A percentile compares a stretch with the other conserved stretches of the same genome.
Conservation (phyloP, 2,888 invertebrate species). For the Choristoneura rosaceana region DNA sequence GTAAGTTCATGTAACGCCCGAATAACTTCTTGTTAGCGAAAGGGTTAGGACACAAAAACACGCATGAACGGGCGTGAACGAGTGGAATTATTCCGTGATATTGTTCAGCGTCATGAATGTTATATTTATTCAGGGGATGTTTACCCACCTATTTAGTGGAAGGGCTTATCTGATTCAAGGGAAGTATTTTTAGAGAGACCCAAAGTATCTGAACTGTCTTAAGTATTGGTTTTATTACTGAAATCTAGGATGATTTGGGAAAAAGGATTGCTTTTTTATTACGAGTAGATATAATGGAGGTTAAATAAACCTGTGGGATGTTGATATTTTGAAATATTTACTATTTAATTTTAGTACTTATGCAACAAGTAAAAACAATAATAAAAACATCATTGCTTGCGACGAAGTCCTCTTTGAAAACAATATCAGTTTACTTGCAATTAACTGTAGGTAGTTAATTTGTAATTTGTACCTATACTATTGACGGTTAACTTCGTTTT, state of each 20-base stretch:
- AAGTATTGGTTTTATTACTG: background rate
- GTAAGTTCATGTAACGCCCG: constrained; percentile 80
- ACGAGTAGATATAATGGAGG: background rate
- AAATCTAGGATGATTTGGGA: background rate
- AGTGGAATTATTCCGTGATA: constrained; percentile 17
- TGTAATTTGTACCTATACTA: too few species aligned
- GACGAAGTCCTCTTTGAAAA: too few species aligned
- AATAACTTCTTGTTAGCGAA: constrained; percentile 74
- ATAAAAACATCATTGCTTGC: too few species aligned
- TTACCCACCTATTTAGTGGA: constrained; percentile 8
- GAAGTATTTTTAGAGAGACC: background rate
- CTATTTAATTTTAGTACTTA: too few species aligned
- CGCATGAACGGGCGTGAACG: constrained; percentile 20
- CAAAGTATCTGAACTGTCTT: background rate
- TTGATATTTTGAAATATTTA: too few species aligned
- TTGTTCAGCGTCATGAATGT: constrained; percentile 1
- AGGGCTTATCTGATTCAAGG: constrained; percentile 8
- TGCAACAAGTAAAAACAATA: too few species aligned
- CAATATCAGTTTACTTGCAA: too few species aligned
- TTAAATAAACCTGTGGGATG: too few species aligned
- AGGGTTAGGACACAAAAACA: constrained; percentile 63
- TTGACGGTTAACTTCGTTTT: too few species aligned
- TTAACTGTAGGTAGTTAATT: too few species aligned
- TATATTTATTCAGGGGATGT: constrained; percentile 14
- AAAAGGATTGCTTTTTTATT: background rate